phyloP scores from a whole-genome alignment of 2,113 vertebrate species.

The Potamarius usumacintae region DNA sequence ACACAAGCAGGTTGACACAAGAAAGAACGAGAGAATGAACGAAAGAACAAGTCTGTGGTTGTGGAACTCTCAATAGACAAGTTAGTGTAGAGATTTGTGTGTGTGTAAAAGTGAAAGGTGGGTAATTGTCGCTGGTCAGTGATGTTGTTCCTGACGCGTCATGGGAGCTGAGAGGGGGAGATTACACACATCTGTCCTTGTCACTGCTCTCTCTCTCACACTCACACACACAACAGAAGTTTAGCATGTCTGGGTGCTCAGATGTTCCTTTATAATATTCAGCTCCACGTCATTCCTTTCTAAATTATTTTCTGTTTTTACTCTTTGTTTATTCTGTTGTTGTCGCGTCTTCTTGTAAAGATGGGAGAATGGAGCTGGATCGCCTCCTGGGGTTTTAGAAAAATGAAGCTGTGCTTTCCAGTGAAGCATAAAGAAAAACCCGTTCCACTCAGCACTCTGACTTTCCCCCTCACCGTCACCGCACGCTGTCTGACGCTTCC shows the following conservation, averaged over 20 bases:
- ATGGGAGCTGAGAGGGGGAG: constrained; percentile 13
- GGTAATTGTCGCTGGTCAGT: not conserved
- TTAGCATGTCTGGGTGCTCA: not conserved
- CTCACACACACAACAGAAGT: not conserved
- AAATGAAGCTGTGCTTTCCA: not conserved
- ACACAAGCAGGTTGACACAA: not conserved
- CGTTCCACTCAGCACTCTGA: not conserved
- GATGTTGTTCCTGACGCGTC: not conserved
- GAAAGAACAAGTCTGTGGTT: not conserved
- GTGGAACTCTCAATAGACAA: not conserved
- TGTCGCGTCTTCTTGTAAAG: too few relatives aligned
- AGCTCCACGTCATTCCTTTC: not conserved
- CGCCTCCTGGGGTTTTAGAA: not conserved
- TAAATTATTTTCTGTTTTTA: not conserved
- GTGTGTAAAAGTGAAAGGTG: not conserved
- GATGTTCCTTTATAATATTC: not conserved
- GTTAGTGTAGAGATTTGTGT: not conserved
- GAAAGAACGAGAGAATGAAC: not conserved
- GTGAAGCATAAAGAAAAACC: not conserved
- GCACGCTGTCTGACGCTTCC: not conserved
- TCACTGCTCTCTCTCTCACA: not conserved
- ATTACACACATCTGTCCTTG: constrained; percentile 14
- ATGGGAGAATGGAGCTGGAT: not conserved
- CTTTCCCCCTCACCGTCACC: not conserved
- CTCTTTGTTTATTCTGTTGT: not conserved